phyloP scores from a whole-genome alignment of 1,140 invertebrate genomes.

The Diuraphis noxia region DNA sequence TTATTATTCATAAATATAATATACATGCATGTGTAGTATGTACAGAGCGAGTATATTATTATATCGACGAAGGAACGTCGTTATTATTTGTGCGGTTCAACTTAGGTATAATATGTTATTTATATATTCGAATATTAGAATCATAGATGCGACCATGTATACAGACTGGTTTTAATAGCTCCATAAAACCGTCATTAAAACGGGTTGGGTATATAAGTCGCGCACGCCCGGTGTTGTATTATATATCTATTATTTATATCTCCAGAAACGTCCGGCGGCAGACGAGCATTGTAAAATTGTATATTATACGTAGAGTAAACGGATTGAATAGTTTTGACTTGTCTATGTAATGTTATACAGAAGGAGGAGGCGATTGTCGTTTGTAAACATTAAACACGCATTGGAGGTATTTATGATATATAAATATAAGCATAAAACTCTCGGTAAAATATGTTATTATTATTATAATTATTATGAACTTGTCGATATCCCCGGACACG shows the following conservation, averaged over 20 bases:
- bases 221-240: neutral
- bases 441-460: neutral
- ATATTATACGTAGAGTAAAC: neutral
- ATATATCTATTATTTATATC: neutral
- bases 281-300: neutral
- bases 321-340: neutral
- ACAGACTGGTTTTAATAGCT: slow-evolving; percentile 37
- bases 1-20: too few relatives aligned
- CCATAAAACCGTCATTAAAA: slow-evolving; percentile 36
- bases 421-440: neutral
- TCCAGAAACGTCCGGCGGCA: neutral
- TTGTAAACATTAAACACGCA: neutral
- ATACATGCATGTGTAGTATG: too few relatives aligned
- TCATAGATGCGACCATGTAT: neutral
- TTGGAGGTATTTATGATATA: neutral
- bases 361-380: neutral
- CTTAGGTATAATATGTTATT: neutral
- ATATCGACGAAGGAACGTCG: neutral
- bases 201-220: neutral
- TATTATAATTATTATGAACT: neutral
- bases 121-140: neutral
- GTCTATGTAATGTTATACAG: neutral
- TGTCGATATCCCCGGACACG: neutral
- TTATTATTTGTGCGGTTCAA: neutral
- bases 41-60: too few relatives aligned